Evolutionary conservation across 2,113 vertebrate species (phyloP), one percentile per base, ranked within the genome.

Genomic region (Calidris pygmaea): DNA sequence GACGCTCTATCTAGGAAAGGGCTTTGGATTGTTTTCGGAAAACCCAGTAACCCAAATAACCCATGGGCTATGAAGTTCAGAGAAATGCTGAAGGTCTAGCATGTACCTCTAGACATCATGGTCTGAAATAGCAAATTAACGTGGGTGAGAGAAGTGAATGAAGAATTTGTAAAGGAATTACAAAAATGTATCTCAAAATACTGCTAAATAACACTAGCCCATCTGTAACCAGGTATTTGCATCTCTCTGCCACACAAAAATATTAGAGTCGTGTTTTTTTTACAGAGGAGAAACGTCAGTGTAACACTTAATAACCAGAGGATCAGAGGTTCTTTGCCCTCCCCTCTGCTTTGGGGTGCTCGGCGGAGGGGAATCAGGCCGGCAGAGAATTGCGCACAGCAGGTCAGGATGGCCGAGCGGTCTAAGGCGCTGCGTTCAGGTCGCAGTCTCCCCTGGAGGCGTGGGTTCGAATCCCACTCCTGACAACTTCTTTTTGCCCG

Each of bases 401-500:
- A 2, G 3, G 63, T 66, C 63, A 98, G 97, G 97, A 98, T 98
- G 98, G 98, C 98, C 97, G 97, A 98, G 98, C 96, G 97, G 98
- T 98, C 98, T 98, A 98, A 98, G 98, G 98, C 96, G 97, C 98
- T 98, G 98, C 96, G 97, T 98, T 98, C 97, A 98, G 97, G 97
- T 97, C 97, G 96, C 97, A 98, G 98, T 98, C 98, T 98, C 97
- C 96, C 53, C 96, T 98, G 95, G 97, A 97, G 96, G 92, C 95
- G 96, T 97, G 97, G 97, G 97, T 98, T 97, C 97, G 96, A 98
- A 97, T 97, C 85, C 29, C 85, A 96, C 97, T 96, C 86, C 97
- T 97, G 97, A 97, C 96, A 96, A 4, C 0, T 0, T 0, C 0
- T 6, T 41, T 18, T 11, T 4, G 2, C 3, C 3, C 1, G 5